Evolutionary conservation across 1,140 invertebrate species (phyloP).

Genomic region (Calephelis virginiensis): DNA sequence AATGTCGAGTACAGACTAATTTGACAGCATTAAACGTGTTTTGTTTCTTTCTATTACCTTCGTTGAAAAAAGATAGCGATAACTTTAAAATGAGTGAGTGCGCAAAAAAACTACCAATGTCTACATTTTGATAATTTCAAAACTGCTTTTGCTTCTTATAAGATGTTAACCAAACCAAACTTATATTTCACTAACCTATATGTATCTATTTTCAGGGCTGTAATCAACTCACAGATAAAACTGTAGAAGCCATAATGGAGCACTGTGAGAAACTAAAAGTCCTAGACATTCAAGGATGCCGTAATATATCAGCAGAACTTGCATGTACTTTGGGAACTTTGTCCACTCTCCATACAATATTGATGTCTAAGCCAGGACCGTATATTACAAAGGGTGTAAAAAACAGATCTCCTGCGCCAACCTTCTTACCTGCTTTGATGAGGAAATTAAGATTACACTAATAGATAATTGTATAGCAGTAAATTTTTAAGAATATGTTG

Average conservation of each 20-base stretch:
- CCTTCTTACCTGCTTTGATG: slow-evolving; percentile 59
- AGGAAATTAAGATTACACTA: slow-evolving; percentile 62
- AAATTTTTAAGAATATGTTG: no score
- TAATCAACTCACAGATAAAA: slow-evolving; percentile 82
- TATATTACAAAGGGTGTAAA: slow-evolving; percentile 67
- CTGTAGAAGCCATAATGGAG: slow-evolving; percentile 78
- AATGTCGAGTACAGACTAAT: no score
- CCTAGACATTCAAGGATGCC: slow-evolving; percentile 81
- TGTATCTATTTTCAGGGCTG: slow-evolving; percentile 78
- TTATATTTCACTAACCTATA: neutral
- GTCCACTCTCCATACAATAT: slow-evolving; percentile 72
- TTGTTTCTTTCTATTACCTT: no score
- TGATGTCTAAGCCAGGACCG: slow-evolving; percentile 68
- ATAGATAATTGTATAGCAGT: neutral
- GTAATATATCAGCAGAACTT: slow-evolving; percentile 78
- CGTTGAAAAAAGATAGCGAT: no score
- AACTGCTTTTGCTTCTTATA: no score
- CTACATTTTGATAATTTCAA: no score
- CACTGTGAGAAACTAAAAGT: slow-evolving; percentile 80
- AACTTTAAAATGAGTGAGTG: no score
- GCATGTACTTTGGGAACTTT: slow-evolving; percentile 73
- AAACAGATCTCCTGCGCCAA: slow-evolving; percentile 57
- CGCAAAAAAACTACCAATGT: no score
- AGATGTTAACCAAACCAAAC: no score
- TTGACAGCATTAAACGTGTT: no score